Percentiles rank a stretch among this genome's conserved stretches.
These are phyloP conservation scores for Nyctereutes procyonoides DNA, from an alignment of 2,113 vertebrate species.

Conservation along the genomic window DNA sequence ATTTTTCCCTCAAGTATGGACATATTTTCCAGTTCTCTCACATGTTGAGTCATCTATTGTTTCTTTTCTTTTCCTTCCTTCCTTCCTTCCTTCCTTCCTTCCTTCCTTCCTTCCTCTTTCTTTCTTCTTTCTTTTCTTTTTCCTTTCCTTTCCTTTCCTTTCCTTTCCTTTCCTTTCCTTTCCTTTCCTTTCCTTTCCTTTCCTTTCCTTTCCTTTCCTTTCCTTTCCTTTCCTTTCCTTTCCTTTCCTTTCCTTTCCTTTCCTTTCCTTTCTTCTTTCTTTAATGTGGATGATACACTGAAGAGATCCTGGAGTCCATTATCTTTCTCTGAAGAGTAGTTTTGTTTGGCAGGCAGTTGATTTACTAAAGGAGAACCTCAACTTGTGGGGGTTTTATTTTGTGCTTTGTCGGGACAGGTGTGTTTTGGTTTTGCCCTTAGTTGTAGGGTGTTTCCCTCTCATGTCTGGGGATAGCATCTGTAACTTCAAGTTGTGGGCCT, in stretches of 20 bases:
- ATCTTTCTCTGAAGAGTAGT: background rate
- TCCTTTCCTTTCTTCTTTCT: background rate
- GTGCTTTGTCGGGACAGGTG: background rate
- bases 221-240: rapidly evolving
- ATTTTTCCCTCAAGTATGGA: background rate
- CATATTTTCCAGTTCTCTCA: background rate
- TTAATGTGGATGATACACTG: background rate
- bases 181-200: no score
- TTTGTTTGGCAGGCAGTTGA: background rate
- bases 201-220: background rate
- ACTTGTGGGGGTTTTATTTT: background rate
- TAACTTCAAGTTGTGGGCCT: background rate
- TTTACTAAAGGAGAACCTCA: background rate
- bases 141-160: no score
- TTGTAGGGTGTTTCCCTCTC: background rate
- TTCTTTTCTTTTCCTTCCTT: background rate
- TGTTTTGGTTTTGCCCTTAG: background rate
- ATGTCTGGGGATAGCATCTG: background rate
- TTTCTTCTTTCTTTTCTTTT: no score
- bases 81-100: background rate
- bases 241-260: no score
- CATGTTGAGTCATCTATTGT: background rate
- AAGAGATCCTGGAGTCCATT: background rate
- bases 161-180: background rate
- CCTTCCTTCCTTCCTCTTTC: no score